Percentiles rank a stretch among this genome's conserved stretches.
Evolutionary conservation across 2,113 vertebrate genomes (phyloP).

Genomic region (Corydoras sp.): DNA sequence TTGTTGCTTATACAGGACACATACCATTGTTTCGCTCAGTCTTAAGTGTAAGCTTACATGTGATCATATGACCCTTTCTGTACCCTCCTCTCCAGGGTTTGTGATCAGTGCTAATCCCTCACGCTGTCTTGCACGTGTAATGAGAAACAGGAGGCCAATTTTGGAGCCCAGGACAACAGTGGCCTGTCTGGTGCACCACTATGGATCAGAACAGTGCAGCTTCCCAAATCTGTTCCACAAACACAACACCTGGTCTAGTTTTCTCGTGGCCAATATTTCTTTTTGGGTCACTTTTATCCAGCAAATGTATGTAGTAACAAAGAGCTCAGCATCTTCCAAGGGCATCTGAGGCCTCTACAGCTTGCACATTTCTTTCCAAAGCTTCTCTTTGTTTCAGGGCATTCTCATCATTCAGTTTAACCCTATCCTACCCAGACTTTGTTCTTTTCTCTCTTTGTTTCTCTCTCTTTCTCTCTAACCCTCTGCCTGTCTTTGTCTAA

Average conservation of each 20-base stretch:
- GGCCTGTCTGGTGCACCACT: conserved; percentile 4
- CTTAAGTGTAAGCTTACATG: conserved; percentile 34
- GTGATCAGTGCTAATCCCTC: conserved; percentile 31
- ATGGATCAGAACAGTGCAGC: conserved; percentile 6
- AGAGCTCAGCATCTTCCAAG: not conserved
- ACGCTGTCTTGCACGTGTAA: conserved; percentile 28
- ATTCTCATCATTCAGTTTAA: conserved; percentile 11
- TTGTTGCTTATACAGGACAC: conserved; percentile 29
- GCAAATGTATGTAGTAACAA: not conserved
- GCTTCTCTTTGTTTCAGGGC: conserved; percentile 13
- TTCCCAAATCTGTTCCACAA: not conserved
- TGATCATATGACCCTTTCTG: conserved; percentile 32
- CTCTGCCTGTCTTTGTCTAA: conserved; percentile 6
- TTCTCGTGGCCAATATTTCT: too few relatives aligned
- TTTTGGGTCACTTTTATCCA: not conserved
- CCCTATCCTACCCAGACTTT: conserved; percentile 15
- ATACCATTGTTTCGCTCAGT: conserved; percentile 16
- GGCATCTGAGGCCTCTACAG: conserved; percentile 4
- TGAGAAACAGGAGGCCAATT: conserved; percentile 34
- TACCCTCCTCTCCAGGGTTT: conserved; percentile 14
- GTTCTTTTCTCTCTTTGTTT: not conserved
- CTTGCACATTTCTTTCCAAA: conserved; percentile 1
- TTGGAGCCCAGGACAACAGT: conserved; percentile 14
- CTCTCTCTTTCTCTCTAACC: not conserved
- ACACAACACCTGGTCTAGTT: not conserved